Conservation (phyloP, 2,888 invertebrate genomes). For the Heliconius charithonia region DNA sequence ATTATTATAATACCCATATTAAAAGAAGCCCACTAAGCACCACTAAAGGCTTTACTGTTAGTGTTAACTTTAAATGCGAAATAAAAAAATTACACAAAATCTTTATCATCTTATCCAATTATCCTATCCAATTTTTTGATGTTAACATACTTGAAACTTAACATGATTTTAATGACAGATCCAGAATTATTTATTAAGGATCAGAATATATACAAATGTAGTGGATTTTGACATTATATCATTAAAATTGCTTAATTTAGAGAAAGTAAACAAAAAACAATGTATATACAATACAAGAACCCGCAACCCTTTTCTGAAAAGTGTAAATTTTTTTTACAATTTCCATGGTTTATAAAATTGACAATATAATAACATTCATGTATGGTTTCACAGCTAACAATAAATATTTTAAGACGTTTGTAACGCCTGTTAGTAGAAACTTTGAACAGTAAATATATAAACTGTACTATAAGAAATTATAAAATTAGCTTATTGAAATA, state of each 20-base stretch:
- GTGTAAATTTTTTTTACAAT: not conserved
- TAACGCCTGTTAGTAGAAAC: not conserved
- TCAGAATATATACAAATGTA: not conserved
- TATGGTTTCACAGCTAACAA: not conserved
- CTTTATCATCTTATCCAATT: not conserved
- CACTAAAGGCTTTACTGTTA: conserved; percentile 43
- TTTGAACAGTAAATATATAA: not conserved
- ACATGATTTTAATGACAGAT: no score
- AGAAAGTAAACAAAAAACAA: not conserved
- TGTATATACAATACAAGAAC: conserved; percentile 3
- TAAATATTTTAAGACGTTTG: not conserved
- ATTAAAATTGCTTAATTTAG: conserved; percentile 10
- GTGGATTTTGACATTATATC: not conserved
- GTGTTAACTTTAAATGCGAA: conserved; percentile 48
- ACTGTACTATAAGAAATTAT: not conserved
- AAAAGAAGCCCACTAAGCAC: conserved; percentile 65
- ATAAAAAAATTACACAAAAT: conserved; percentile 53
- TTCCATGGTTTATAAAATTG: not conserved
- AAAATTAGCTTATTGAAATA: not conserved
- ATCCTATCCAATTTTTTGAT: not conserved
- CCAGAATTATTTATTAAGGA: no score
- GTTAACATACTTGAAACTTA: no score
- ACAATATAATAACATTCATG: not conserved
- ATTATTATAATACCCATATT: conserved; percentile 55
- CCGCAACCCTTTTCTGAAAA: not conserved